Evolutionary conservation across 2,113 vertebrate genomes (phyloP).

Genomic region (Aepyceros melampus): DNA sequence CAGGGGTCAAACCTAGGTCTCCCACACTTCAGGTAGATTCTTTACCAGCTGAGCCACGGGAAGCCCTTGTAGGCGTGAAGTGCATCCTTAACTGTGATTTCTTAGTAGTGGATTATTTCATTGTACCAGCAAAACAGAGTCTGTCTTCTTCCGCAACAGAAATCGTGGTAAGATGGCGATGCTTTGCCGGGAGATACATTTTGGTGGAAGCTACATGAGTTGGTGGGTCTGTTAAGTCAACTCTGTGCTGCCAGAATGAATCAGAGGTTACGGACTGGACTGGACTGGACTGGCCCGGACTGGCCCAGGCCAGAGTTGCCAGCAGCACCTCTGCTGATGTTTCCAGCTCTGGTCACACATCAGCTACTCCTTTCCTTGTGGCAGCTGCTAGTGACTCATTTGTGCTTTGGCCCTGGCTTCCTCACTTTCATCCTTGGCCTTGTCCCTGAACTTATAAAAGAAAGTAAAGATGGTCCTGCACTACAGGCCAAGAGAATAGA

Average conservation of each 20-base stretch:
- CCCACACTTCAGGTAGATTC: not conserved
- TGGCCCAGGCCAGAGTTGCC: not conserved
- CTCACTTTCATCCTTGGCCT: not conserved
- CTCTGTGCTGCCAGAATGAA: not conserved
- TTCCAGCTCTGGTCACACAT: not conserved
- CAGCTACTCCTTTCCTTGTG: not conserved
- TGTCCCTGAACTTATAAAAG: not conserved
- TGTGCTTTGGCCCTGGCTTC: not conserved
- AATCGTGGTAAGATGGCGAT: not conserved
- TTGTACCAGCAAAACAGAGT: not conserved
- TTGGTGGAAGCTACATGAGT: not conserved
- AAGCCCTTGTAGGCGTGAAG: not conserved
- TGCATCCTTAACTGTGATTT: not conserved
- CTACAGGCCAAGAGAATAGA: not conserved
- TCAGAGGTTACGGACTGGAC: not conserved
- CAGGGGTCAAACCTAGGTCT: not conserved
- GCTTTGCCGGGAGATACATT: not conserved
- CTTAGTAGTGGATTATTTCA: not conserved
- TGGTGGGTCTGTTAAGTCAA: not conserved
- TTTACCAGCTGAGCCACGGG: not conserved
- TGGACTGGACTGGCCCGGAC: not conserved
- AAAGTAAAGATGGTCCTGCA: not conserved
- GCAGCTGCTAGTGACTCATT: not conserved
- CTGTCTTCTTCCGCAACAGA: not conserved
- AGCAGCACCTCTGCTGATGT: not conserved